Base-by-base conservation (phyloP, 37 sponge, comb jelly and placozoan genomes). In the Aplysina aerophoba region DNA sequence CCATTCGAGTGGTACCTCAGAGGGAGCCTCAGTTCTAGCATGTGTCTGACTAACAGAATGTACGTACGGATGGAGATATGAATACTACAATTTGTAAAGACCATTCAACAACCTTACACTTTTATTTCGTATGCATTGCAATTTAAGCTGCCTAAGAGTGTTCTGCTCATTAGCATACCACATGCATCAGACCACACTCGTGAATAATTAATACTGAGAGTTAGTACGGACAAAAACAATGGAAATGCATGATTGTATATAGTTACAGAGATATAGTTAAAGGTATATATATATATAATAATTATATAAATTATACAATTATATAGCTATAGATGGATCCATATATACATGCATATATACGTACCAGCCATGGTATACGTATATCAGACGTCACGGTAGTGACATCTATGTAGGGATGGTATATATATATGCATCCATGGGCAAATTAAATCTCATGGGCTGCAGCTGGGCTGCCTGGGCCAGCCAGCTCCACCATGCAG, bases 1-100 rank as follows among this genome's bases (percentile, higher is more conserved):
- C 24, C 25, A 75, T 75, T 50, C 20, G 12, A 53, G 78, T 75
- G 25, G 78, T 75, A 12, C 78, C 78, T 4, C 78, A 75, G 34
- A 31, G 34, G 34, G 28, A n/a, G 1, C 19, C 71, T 69, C 35
- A 69, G 13, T 69, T 69, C 34, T 69, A 69, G 71, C 27, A 62
- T 3, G n/a, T 27, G 27, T 4, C 27, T 27, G 27, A 28, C 2
- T 62, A 62, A 44, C 8, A 44, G 50, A 44, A 44, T 44, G 50
- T 44, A 11, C 50, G 3, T 44, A n/a, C n/a, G n/a, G n/a, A n/a
- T n/a, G n/a, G n/a, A n/a, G n/a, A n/a, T n/a, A n/a, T n/a, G n/a
- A n/a, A n/a, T n/a, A 8, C 50, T 44, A 44, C 50, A 44, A 44
- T 8, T 44, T 44, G 50, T 44, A 44, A 11, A 44, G 8, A 44